phyloP scores from a whole-genome alignment of 1,140 invertebrate species.

The Heliothis virescens region DNA sequence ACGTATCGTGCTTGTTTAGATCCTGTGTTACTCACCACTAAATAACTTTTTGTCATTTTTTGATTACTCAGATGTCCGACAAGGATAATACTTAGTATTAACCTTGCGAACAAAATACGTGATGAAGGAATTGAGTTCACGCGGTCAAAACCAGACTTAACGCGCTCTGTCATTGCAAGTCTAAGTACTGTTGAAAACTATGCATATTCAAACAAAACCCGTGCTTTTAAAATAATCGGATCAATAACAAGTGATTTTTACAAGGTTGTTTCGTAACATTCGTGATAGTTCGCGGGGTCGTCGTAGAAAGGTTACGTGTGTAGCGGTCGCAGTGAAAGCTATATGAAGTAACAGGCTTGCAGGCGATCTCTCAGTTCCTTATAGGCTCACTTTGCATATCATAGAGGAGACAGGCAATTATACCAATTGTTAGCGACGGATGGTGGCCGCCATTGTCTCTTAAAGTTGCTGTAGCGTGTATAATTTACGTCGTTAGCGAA shows the following conservation, averaged over 20 bases:
- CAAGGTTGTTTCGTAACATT: conserved; percentile 53
- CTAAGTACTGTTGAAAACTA: neutral
- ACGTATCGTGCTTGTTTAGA: conserved; percentile 2
- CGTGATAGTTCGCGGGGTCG: conserved; percentile 62
- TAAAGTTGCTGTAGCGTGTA: conserved; percentile 20
- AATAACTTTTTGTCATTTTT: conserved; percentile 30
- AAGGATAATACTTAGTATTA: conserved; percentile 31
- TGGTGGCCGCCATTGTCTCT: conserved; percentile 21
- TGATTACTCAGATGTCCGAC: conserved; percentile 14
- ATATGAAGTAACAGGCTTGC: conserved; percentile 55
- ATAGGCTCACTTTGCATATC: conserved; percentile 45
- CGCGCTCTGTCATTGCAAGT: neutral
- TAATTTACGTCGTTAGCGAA: conserved; percentile 16
- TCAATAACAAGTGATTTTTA: conserved; percentile 27
- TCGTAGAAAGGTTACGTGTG: conserved; percentile 65
- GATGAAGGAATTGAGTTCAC: conserved; percentile 29
- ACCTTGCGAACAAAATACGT: conserved; percentile 38
- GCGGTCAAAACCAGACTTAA: conserved; percentile 30
- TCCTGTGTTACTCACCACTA: neutral
- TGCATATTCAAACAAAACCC: neutral
- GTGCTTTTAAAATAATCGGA: neutral
- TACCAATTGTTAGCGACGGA: conserved; percentile 24
- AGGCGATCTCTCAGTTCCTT: conserved; percentile 60
- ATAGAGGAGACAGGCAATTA: conserved; percentile 33
- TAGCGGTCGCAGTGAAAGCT: conserved; percentile 65